Base-by-base conservation (phyloP, 2,797 vertebrate genomes). In the Neosilurus mollespiculum region DNA sequence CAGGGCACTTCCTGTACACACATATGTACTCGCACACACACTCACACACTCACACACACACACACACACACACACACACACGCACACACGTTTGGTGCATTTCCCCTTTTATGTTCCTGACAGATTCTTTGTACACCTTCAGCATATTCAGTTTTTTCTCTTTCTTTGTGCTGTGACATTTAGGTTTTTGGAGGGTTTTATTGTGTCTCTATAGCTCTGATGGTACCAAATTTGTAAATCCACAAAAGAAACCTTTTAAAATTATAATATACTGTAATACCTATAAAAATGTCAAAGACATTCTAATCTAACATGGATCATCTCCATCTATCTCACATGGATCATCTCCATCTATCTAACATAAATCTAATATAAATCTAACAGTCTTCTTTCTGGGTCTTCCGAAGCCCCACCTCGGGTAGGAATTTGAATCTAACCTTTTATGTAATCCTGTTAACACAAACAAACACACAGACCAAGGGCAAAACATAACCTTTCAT, bases 1-100 rank as follows among this genome's bases (percentile, higher is more conserved):
- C 6, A 4, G 18, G 30, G 80, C 26, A 10, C 1, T 78, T 84
- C 61, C 20, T 53, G 67, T 71, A 22, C 22, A 24, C 53, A 81
- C 7, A 64, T 34, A 72, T 10, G 53, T 37, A 78, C 26, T 54
- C 69, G 79, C 73, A 77, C 11, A 70, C 56, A 3, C 73, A 77
- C 11, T 64, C 56, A 3, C 24, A 66, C 22, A 73, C 53, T 9
- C 34, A 58, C 20, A 30, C 22, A n/a, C 15, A 66, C 30, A 30
- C 14, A 66, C 16, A 8, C 1, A n/a, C 30, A 30, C 30, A 30
- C 30, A 66, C 9, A 34, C n/a, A n/a, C n/a, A 62, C 20, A 62
- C 58, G 8, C 18, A 16, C 15, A 59, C 7, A n/a, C 8, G 0
- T 22, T 70, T 37, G 59, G 51, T 76, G 9, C 59, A 8, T 26